A percentile compares a stretch with the other conserved stretches of the same genome.
Evolutionary conservation across 2,888 invertebrate genomes (phyloP).

Genomic region (Perizoma affinitatum): DNA sequence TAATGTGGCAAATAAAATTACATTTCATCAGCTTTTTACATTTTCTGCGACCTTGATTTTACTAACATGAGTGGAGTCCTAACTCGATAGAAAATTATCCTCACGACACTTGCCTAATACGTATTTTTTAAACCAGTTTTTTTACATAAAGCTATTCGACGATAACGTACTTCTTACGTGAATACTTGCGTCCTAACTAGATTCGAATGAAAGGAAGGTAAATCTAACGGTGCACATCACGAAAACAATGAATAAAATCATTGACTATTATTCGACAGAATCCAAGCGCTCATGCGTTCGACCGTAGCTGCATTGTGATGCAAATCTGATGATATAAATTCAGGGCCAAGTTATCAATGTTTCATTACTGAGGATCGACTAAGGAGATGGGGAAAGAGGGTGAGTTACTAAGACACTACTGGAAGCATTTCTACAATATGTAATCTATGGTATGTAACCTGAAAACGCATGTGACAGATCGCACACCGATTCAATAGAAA

Average conservation of each 20-base stretch:
- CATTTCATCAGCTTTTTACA: no score
- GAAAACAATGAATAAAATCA: slow-evolving; percentile 43
- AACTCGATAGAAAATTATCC: not conserved
- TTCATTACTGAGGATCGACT: slow-evolving; percentile 50
- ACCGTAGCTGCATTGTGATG: slow-evolving; percentile 54
- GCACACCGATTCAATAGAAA: no score
- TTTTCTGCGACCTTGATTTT: not conserved
- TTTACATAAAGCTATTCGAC: not conserved
- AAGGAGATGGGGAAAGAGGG: slow-evolving; percentile 58
- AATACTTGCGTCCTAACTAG: not conserved
- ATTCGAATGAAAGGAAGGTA: not conserved
- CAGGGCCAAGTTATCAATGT: slow-evolving; percentile 49
- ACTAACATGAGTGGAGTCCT: not conserved
- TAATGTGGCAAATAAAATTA: no score
- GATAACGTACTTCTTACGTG: slow-evolving; percentile 1
- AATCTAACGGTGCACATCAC: slow-evolving; percentile 23
- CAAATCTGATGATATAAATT: slow-evolving; percentile 51
- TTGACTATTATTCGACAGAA: slow-evolving; percentile 61
- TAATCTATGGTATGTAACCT: no score
- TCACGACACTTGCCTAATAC: not conserved
- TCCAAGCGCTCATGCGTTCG: slow-evolving; percentile 57
- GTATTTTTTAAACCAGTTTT: not conserved
- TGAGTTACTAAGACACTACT: slow-evolving; percentile 33
- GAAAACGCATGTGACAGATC: no score
- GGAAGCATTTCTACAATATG: no score